Conservation (phyloP, 2,888 invertebrate genomes). For the Cephalotes varians region DNA sequence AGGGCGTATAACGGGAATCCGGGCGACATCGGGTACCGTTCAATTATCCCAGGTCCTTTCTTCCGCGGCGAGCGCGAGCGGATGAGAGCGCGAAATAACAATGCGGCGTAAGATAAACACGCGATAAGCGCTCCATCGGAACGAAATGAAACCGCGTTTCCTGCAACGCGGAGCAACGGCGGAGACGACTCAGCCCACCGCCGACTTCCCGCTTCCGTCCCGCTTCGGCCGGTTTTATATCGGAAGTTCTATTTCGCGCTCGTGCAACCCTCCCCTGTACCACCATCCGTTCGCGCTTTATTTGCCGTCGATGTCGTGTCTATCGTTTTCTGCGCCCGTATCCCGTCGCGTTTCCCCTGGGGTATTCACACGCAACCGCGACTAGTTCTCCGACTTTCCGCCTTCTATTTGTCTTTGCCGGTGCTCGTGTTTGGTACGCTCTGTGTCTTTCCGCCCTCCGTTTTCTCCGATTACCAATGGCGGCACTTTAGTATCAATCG, state of each 20-base stretch:
- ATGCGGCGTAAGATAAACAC: constrained; percentile 82
- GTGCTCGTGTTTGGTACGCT: not conserved
- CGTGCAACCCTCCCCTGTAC: not conserved
- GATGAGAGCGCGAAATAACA: constrained; percentile 76
- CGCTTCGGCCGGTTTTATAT: constrained; percentile 27
- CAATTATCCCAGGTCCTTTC: constrained; percentile 81
- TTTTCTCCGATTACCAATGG: not conserved
- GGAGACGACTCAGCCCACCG: constrained; percentile 58
- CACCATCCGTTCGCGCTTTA: constrained; percentile 1
- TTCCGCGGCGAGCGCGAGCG: constrained; percentile 49
- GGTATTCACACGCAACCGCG: constrained; percentile 27
- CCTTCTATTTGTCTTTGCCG: constrained; percentile 40
- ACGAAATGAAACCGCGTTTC: constrained; percentile 78
- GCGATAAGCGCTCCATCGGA: constrained; percentile 77
- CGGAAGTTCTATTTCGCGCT: constrained; percentile 30
- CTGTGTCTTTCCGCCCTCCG: not conserved
- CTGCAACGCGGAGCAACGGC: constrained; percentile 40
- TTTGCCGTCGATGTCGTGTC: constrained; percentile 38
- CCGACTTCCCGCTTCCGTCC: constrained; percentile 9
- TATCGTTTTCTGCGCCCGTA: constrained; percentile 19
- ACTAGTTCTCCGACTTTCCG: constrained; percentile 28
- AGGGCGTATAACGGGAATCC: constrained; percentile 68
- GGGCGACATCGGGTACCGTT: constrained; percentile 75
- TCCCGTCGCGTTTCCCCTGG: constrained; percentile 16
- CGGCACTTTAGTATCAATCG: constrained; percentile 64